These are phyloP conservation scores for Ips typographus DNA, from an alignment of 1,140 invertebrate species.

Conservation along the genomic window DNA sequence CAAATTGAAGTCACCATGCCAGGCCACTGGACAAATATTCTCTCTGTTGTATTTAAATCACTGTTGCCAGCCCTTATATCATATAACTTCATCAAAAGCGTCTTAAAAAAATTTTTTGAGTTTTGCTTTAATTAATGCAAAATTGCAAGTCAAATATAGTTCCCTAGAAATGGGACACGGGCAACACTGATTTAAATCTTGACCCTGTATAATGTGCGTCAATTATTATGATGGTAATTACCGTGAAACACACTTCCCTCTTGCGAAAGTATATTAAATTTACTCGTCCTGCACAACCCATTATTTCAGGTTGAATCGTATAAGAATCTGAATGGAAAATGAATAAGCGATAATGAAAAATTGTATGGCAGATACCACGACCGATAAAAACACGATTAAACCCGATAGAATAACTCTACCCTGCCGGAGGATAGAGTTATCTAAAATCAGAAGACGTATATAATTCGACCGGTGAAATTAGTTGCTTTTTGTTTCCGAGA, in stretches of 20 bases:
- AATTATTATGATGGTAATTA: too few species aligned
- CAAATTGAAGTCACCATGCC: conserved; percentile 19
- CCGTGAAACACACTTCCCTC: too few species aligned
- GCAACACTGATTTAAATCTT: too few species aligned
- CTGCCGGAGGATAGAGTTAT: conserved; percentile 32
- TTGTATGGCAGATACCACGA: conserved; percentile 30
- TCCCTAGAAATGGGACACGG: too few species aligned
- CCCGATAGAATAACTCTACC: conserved; percentile 29
- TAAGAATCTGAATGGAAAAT: conserved; percentile 17
- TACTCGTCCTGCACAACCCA: background rate
- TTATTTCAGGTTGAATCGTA: background rate
- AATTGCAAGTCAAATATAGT: too few species aligned
- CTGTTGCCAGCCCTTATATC: background rate
- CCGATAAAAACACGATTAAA: conserved; percentile 34
- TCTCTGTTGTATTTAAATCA: conserved; percentile 7
- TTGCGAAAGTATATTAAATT: too few species aligned
- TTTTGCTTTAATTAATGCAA: too few species aligned
- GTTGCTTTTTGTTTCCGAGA: conserved; percentile 41
- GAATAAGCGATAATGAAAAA: conserved; percentile 17
- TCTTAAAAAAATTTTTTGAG: too few species aligned
- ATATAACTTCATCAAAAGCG: background rate
- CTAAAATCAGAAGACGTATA: conserved; percentile 35
- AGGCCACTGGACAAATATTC: conserved; percentile 14
- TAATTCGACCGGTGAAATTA: conserved; percentile 38
- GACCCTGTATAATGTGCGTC: too few species aligned